Base-by-base conservation (phyloP, 2,888 invertebrate species). In the Seira sanloemensis region DNA sequence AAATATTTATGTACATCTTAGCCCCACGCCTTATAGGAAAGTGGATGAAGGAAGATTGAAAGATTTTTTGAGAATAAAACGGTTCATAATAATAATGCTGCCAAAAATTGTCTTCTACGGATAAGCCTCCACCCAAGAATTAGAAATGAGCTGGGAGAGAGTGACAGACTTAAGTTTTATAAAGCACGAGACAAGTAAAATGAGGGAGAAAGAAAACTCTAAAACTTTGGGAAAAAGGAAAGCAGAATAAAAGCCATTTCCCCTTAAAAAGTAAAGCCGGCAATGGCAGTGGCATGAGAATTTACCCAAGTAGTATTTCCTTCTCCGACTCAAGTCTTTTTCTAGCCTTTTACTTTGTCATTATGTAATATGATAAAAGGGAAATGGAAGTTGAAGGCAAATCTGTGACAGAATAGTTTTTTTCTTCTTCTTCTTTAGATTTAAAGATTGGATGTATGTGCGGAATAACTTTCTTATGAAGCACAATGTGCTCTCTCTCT, bases 31-130 rank as follows among this genome's bases (percentile, higher is more conserved):
- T 37, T 37, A 37, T 37, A 37, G 5, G 25, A 37, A 37, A 46
- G 50, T 19, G 37, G 50, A 24, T 27, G n/a, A 37, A 62, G 25
- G 66, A 76, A 76, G 75, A 81, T 75, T 69, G 81, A 81, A 81
- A 69, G 81, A 81, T 81, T 81, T 81, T n/a, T n/a, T n/a, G 67
- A 81, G 69, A 81, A 75, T 75, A 81, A 81, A 81, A 65, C 66
- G 73, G 69, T 66, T 76, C 76, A 81, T 76, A 81, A 76, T 81
- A 81, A 81, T 81, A 72, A 72, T 27, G 37, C 27, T 37, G 37
- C 37, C 37, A 37, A 37, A 37, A 37, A 23, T 19, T 18, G 72
- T 75, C 74, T 54, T 80, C 72, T 69, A 69, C 25, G 80, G 73
- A 58, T 73, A 46, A 66, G 37, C 37, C 73, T 37, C 25, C 27